Conservation (phyloP, 2,888 invertebrate species). For the Drosophila falleni region DNA sequence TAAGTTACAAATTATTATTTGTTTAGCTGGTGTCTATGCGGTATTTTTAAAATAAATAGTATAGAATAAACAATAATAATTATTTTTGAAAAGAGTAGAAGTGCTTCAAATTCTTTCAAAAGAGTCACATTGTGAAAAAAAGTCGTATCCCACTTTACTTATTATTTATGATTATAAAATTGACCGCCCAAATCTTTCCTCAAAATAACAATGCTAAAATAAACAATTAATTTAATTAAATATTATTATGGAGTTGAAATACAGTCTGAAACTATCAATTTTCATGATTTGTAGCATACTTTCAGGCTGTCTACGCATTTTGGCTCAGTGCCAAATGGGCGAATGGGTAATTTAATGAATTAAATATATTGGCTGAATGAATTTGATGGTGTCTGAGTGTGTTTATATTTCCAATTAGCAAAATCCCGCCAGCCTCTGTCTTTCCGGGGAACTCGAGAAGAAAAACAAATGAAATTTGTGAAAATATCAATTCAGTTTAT, state of each 20-base stretch:
- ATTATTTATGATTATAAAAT: not conserved
- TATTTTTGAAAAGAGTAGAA: not conserved
- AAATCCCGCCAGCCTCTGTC: not conserved
- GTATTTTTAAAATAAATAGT: too few relatives aligned
- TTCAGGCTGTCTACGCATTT: not conserved
- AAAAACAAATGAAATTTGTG: conserved; percentile 9
- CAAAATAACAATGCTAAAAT: not conserved
- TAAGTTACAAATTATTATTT: too few relatives aligned
- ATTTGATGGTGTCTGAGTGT: not conserved
- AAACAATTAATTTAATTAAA: not conserved
- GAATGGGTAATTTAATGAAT: conserved; percentile 1
- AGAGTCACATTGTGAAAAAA: not conserved
- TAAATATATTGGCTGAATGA: conserved; percentile 2
- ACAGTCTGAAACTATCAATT: not conserved
- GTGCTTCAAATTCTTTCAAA: not conserved
- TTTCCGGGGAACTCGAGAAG: not conserved
- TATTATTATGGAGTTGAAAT: not conserved
- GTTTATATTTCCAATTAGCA: conserved; percentile 1
- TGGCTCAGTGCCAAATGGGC: conserved; percentile 1
- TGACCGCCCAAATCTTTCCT: not conserved
- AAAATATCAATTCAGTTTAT: conserved; percentile 18
- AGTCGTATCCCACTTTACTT: not conserved
- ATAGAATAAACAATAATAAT: not conserved
- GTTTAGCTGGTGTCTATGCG: too few relatives aligned
- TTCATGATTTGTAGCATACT: not conserved